Conservation (phyloP, 2,113 vertebrate genomes). For the Myodes glareolus region DNA sequence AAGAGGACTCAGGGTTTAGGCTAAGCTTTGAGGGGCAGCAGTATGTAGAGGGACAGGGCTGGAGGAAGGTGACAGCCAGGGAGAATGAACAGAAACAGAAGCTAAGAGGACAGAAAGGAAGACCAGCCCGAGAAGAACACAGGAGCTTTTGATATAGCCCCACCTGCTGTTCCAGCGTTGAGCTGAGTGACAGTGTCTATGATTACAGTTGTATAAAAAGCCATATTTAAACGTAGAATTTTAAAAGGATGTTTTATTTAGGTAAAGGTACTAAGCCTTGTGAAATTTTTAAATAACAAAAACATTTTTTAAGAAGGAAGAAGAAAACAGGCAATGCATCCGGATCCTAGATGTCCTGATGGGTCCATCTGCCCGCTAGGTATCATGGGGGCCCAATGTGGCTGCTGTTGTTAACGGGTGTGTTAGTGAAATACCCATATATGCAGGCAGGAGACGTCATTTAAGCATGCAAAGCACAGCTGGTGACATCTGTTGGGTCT, state of each 20-base stretch:
- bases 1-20: background rate
- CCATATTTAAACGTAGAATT: slow-evolving; percentile 7
- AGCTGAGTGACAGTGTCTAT: background rate
- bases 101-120: background rate
- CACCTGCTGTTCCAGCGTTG: background rate
- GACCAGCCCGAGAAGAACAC: background rate
- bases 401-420: background rate
- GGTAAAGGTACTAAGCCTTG: background rate
- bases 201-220: background rate
- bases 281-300: slow-evolving; percentile 39
- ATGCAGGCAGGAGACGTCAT: background rate
- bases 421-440: background rate
- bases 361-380: background rate
- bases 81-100: background rate
- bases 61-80: background rate
- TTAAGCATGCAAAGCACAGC: background rate
- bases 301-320: slow-evolving; percentile 24
- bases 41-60: background rate
- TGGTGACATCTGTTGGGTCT: background rate
- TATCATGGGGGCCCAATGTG: background rate
- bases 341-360: background rate
- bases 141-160: background rate
- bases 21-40: background rate
- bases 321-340: background rate
- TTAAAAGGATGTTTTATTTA: slow-evolving; percentile 34